Conservation (phyloP, 1,140 invertebrate genomes). For the Calephelis virginiensis region DNA sequence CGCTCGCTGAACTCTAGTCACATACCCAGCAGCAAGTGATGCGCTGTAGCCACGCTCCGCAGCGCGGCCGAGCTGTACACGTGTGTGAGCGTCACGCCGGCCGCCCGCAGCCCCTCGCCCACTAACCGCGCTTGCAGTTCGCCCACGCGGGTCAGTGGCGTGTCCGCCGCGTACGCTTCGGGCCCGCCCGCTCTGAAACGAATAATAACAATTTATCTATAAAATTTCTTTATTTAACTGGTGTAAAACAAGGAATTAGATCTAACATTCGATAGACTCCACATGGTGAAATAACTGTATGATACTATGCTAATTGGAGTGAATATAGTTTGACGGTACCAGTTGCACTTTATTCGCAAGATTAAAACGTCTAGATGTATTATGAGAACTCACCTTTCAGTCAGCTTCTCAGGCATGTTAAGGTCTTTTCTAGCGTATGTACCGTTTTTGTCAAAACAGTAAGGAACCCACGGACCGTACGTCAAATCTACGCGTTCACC, state of each 20-base stretch:
- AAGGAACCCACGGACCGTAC: slow-evolving; percentile 92
- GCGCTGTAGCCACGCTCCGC: slow-evolving; percentile 94
- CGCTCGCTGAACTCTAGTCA: too few species aligned
- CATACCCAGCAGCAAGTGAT: slow-evolving; percentile 82
- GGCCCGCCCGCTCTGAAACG: slow-evolving; percentile 52
- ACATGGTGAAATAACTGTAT: too few species aligned
- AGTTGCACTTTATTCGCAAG: too few species aligned
- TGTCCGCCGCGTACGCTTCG: slow-evolving; percentile 82
- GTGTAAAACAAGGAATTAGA: too few species aligned
- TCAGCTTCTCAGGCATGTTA: slow-evolving; percentile 91
- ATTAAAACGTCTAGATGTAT: too few species aligned
- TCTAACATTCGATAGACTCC: too few species aligned
- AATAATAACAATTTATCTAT: neutral
- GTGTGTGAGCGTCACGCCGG: slow-evolving; percentile 83
- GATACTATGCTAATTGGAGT: too few species aligned
- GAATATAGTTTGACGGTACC: too few species aligned
- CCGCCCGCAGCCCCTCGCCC: slow-evolving; percentile 87
- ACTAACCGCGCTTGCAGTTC: slow-evolving; percentile 85
- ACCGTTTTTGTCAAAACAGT: slow-evolving; percentile 90
- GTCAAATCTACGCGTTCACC: slow-evolving; percentile 95
- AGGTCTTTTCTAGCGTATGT: slow-evolving; percentile 90
- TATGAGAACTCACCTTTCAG: slow-evolving; percentile 61
- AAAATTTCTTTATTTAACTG: too few species aligned
- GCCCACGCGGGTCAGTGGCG: slow-evolving; percentile 92
- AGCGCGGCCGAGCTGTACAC: slow-evolving; percentile 92